Conservation (phyloP, 2,113 vertebrate genomes). For the Phylloscopus trochiloides region DNA sequence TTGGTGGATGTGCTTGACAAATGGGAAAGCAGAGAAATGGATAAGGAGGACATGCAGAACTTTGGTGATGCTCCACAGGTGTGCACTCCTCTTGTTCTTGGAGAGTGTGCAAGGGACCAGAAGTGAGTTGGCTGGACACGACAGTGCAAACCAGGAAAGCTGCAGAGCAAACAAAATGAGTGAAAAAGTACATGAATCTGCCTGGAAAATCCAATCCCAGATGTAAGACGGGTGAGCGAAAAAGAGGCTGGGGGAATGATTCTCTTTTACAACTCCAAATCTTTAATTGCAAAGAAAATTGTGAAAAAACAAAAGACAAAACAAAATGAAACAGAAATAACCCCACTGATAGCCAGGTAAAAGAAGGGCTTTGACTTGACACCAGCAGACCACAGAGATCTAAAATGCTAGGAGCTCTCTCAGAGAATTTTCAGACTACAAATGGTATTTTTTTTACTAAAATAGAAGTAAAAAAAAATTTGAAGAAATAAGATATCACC, state of each 20-base stretch:
- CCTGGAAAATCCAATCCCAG: not conserved
- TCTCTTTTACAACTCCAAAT: not conserved
- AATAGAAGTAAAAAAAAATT: not conserved
- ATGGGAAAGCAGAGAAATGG: not conserved
- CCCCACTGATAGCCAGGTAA: not conserved
- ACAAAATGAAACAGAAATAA: not conserved
- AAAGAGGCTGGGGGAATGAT: not conserved
- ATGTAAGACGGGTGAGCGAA: not conserved
- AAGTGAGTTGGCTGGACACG: not conserved
- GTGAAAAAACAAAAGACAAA: not conserved
- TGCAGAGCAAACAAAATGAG: not conserved
- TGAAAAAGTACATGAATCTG: not conserved
- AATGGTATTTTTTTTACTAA: not conserved
- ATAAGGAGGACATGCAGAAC: not conserved
- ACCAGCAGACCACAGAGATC: not conserved
- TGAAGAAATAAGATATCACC: not conserved
- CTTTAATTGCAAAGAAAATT: not conserved
- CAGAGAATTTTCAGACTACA: not conserved
- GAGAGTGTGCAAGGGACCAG: not conserved
- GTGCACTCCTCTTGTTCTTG: not conserved
- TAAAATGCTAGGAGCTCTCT: not conserved
- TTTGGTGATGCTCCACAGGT: not conserved
- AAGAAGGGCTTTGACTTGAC: not conserved
- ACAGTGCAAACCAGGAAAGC: not conserved
- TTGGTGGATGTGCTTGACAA: not conserved